Evolutionary conservation across 1,140 invertebrate species (phyloP), one percentile per base, ranked within the genome.

Genomic region (Telenomus remus): DNA sequence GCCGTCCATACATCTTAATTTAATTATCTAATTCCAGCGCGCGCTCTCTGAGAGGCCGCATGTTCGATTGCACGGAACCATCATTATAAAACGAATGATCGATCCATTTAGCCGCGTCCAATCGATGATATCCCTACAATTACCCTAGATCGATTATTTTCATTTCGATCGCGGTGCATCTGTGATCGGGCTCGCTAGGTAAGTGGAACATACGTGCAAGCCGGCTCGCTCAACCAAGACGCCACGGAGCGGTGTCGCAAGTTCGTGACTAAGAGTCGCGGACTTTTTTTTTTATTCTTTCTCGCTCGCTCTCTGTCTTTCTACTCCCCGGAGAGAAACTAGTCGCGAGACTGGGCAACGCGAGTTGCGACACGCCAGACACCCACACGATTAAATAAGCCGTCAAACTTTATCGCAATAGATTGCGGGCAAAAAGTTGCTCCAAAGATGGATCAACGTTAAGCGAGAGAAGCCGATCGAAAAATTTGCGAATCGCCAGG

Each of bases 241-340:
- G 61, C 44, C 9, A 44, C 44, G 63, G n/a, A 8, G 47, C 60
- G 47, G 77, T 72, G 63, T 76, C 72, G 72, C 68, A 76, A 75
- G 61, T 63, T 55, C 82, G 79, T 85, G 83, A 85, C 85, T 85
- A 85, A 85, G 81, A 84, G 83, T 66, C 78, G 79, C 81, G 78
- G 35, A 84, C 84, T 85, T 85, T 86, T 86, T 79, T 39, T 35
- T n/a, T n/a, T n/a, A n/a, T n/a, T n/a, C n/a, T n/a, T n/a, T n/a
- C n/a, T n/a, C n/a, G n/a, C n/a, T n/a, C n/a, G n/a, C n/a, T n/a
- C n/a, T n/a, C n/a, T n/a, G n/a, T n/a, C n/a, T n/a, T 19, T 27
- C 27, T 4, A 19, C 50, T 35, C 11, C 48, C 37, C 71, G 78
- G 68, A 59, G 78, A 68, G 64, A 80, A 85, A 85, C 85, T 84